phyloP scores from a whole-genome alignment of 2,888 invertebrate species.

The Sminthurinus aureus region DNA sequence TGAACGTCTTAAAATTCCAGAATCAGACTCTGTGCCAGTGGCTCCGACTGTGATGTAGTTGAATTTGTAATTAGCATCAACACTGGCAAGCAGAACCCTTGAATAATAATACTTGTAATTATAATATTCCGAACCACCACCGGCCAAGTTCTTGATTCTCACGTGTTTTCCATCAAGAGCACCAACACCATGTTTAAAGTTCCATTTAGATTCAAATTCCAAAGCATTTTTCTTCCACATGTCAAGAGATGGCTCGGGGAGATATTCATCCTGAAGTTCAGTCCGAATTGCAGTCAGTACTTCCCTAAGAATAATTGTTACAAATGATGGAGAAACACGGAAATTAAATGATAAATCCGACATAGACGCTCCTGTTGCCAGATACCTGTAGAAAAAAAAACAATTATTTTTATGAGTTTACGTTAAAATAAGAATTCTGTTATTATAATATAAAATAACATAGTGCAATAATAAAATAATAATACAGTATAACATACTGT shows the following conservation, averaged over 20 bases:
- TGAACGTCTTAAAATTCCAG: background rate
- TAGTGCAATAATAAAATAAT: background rate
- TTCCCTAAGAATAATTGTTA: slow-evolving; percentile 30
- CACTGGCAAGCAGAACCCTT: slow-evolving; percentile 42
- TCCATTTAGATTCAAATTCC: slow-evolving; percentile 45
- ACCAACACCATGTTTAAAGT: slow-evolving; percentile 47
- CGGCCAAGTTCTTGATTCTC: slow-evolving; percentile 42
- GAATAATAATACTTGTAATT: slow-evolving; percentile 53
- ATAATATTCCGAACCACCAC: slow-evolving; percentile 50
- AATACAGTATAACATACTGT: background rate
- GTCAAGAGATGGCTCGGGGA: background rate
- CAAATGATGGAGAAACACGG: slow-evolving; percentile 27
- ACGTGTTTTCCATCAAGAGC: slow-evolving; percentile 58
- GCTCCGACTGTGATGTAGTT: background rate
- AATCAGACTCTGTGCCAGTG: background rate
- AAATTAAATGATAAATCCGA: background rate
- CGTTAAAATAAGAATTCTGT: too few species aligned
- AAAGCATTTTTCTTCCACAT: background rate
- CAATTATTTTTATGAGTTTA: background rate
- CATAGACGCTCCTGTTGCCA: slow-evolving; percentile 18
- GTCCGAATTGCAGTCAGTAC: slow-evolving; percentile 12
- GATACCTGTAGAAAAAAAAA: slow-evolving; percentile 6
- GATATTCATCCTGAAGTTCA: background rate
- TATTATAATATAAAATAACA: too few species aligned
- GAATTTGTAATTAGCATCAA: slow-evolving; percentile 30